These are phyloP conservation scores for Oceanodroma tethys DNA, from an alignment of 2,113 vertebrate species.

Conservation along the genomic window DNA sequence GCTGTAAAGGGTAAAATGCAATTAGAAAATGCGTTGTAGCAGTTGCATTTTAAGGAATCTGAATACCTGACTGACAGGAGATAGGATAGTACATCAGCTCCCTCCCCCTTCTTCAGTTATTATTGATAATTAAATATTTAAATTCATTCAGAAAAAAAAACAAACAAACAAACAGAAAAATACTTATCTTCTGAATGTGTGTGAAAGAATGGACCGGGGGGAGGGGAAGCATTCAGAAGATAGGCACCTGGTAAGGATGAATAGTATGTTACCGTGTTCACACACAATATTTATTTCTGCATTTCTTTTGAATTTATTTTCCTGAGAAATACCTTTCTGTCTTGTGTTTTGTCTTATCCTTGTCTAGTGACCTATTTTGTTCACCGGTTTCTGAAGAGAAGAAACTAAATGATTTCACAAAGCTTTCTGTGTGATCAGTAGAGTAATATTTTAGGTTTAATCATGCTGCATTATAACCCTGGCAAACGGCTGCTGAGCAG, in stretches of 20 bases:
- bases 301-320: slow-evolving; percentile 45
- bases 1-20: slow-evolving; percentile 59
- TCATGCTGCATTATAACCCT: slow-evolving; percentile 68
- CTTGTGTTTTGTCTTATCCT: slow-evolving; percentile 1
- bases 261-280: background rate
- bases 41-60: slow-evolving; percentile 54
- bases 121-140: slow-evolving; percentile 64
- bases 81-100: slow-evolving; percentile 1
- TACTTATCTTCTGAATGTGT: slow-evolving; percentile 2
- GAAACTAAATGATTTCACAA: slow-evolving; percentile 67
- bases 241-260: slow-evolving; percentile 19
- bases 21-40: slow-evolving; percentile 66
- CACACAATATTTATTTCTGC: background rate
- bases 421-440: slow-evolving; percentile 73
- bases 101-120: background rate
- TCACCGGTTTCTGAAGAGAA: slow-evolving; percentile 63
- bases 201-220: background rate
- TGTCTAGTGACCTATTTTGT: slow-evolving; percentile 68
- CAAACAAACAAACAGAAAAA: background rate
- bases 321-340: background rate
- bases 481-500: slow-evolving; percentile 44
- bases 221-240: background rate
- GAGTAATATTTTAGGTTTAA: slow-evolving; percentile 66
- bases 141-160: slow-evolving; percentile 33
- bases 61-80: slow-evolving; percentile 67